phyloP scores from a whole-genome alignment of 2,888 invertebrate genomes.

The Meganola albula region DNA sequence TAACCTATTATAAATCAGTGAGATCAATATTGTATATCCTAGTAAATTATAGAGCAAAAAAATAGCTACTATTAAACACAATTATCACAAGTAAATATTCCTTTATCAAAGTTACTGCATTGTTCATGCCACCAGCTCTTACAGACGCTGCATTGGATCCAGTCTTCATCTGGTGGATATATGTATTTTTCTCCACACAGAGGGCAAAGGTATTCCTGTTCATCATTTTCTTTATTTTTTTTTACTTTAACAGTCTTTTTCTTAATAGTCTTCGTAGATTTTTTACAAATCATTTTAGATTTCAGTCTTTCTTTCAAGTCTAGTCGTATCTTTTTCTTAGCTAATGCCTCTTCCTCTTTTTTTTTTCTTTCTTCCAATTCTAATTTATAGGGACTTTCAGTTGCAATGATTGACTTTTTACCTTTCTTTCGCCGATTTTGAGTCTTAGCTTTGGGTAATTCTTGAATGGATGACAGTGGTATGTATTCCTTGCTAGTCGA shows the following conservation, averaged over 20 bases:
- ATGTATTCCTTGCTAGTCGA: conserved; percentile 11
- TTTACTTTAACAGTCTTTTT: neutral
- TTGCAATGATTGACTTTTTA: conserved; percentile 15
- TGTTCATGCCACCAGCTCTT: neutral
- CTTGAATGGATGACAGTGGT: conserved; percentile 14
- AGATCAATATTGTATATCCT: conserved; percentile 10
- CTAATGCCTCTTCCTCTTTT: conserved; percentile 6
- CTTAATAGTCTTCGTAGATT: neutral
- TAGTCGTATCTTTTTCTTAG: conserved; percentile 8
- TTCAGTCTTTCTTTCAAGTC: conserved; percentile 10
- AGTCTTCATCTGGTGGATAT: conserved; percentile 14
- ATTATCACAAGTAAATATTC: neutral
- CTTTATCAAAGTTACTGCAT: neutral
- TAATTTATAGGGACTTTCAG: conserved; percentile 14
- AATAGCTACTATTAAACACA: neutral
- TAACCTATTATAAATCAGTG: neutral
- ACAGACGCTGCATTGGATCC: conserved; percentile 15
- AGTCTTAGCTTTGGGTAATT: conserved; percentile 12
- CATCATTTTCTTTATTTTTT: neutral
- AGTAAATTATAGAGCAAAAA: conserved; percentile 1
- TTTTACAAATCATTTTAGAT: conserved; percentile 5
- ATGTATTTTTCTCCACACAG: conserved; percentile 2
- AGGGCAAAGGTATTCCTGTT: neutral
- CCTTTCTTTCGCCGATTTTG: conserved; percentile 13
- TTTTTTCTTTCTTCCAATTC: conserved; percentile 7